Percentiles rank a stretch among this genome's conserved stretches.
These are phyloP conservation scores for Pipistrellus kuhlii DNA, from an alignment of 2,797 vertebrate species.

Conservation along the genomic window DNA sequence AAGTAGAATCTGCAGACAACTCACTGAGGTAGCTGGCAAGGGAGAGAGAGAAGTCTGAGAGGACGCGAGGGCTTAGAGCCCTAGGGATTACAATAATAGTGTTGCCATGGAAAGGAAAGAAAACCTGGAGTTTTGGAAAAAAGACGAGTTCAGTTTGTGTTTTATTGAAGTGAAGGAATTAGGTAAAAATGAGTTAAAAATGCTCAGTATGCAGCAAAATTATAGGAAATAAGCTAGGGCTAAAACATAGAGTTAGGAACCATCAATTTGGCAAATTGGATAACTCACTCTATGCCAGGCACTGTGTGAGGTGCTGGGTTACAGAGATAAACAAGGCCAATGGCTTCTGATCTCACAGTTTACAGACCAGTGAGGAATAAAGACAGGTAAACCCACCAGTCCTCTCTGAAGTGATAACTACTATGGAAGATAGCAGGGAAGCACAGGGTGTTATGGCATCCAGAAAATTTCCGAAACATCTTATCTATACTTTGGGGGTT, in stretches of 20 bases:
- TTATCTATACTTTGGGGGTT: not conserved
- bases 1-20: conserved; percentile 23
- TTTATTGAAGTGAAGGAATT: conserved; percentile 42
- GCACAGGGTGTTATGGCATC: not conserved
- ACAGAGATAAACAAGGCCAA: not conserved
- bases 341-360: not conserved
- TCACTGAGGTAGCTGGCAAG: conserved; percentile 4
- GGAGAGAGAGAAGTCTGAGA: not conserved
- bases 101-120: conserved; percentile 55
- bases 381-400: not conserved
- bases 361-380: not conserved
- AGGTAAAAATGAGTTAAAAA: conserved; percentile 57
- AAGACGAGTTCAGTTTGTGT: conserved; percentile 9
- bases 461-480: not conserved
- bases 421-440: not conserved
- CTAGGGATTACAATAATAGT: conserved; percentile 43
- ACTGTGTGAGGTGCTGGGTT: not conserved
- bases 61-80: conserved; percentile 19
- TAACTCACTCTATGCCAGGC: not conserved
- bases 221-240: conserved; percentile 23
- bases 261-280: not conserved
- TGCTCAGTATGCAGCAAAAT: conserved; percentile 16
- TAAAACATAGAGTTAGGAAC: not conserved
- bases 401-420: not conserved
- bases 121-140: conserved; percentile 41